Evolutionary conservation across 1,140 invertebrate species (phyloP), one percentile per base, ranked within the genome.

Genomic region (Triops cancriformis): DNA sequence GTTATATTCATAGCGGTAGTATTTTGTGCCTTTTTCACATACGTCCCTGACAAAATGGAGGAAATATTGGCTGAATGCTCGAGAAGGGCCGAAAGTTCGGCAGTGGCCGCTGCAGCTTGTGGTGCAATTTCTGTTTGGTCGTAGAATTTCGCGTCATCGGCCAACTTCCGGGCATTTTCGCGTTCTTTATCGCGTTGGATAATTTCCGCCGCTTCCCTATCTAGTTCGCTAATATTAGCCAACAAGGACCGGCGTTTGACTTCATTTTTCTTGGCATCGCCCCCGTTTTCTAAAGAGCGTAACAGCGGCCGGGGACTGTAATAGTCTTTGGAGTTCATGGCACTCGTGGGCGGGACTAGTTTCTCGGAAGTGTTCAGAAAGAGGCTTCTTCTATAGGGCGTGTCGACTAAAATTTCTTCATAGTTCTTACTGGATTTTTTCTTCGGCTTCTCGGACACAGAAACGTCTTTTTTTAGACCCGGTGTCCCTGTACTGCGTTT

Each of bases 141-240:
- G 73, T 83, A 81, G 82, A 83, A 82, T 78, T 82, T 51, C 79
- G 85, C 75, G 82, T 83, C 78, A 82, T 86, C 51, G 81, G 79
- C 76, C 82, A 76, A 83, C 81, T 82, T 27, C 81, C 83, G 23
- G 81, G 83, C 78, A 82, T 81, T 41, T 81, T 83, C 82, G 41
- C 82, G 83, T 26, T 84, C 86, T 77, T 87, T 85, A 79, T 88
- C 87, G 80, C 87, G 86, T 77, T 89, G 87, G 37, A 93, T 88
- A 78, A 93, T 92, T 82, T 91, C 90, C 0, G 89, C 87, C 1
- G 92, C 92, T 85, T 93, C 91, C 81, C 90, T 87, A 83, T 94
- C 92, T 27, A 93, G 84, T 82, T 93, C 91, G 82, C 91, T 93
- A 79, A 93, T 93, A 82, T 91, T 93, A 0, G 90, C 89, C n/a